Base-by-base conservation (phyloP, 2,888 invertebrate species). In the Amaurobius ferox region DNA sequence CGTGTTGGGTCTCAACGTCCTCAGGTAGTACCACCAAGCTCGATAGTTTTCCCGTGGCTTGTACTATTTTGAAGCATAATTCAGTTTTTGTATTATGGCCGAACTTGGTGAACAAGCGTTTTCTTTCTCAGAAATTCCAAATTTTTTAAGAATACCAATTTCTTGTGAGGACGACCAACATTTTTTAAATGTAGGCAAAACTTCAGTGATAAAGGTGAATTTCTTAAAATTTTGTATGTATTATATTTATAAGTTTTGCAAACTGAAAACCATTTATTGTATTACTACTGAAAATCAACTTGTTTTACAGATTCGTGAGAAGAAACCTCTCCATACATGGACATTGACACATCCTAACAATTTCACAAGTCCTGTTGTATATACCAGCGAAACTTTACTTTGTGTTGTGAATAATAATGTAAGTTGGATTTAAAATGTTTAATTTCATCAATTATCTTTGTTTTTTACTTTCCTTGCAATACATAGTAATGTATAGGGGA, bases 301-400 rank as follows among this genome's bases (percentile, higher is more conserved):
- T 66, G 2, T 7, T 48, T 79, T 48, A 7, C n/a, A 81, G 81
- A 13, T 76, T 1, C 61, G 30, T 26, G 76, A 81, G 30, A 23
- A 30, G 19, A 81, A 83, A 48, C 28, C 77, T 28, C 0, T 77
- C 26, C 83, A 83, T 26, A 77, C 83, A 35, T 83, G 83, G 83
- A 83, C 71, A 16, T 26, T 83, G 39, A 64, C 30, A 9, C 66
- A 83, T 72, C 77, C 70, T 0, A 35, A 77, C 55, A 35, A 28
- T 13, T 77, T 83, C 48, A 66, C 83, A n/a, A 71, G 30, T 23
- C 77, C 83, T 55, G 67, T 72, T 11, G 55, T 44, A 28, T 30
- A 48, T 64, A 67, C 13, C n/a, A 16, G 64, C 23, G 32, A 30
- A 83, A 48, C 30, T 5, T 19, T 83, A 11, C 72, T 55, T 39